phyloP scores from a whole-genome alignment of 2,888 invertebrate genomes.

The Standfussiana lucernea region DNA sequence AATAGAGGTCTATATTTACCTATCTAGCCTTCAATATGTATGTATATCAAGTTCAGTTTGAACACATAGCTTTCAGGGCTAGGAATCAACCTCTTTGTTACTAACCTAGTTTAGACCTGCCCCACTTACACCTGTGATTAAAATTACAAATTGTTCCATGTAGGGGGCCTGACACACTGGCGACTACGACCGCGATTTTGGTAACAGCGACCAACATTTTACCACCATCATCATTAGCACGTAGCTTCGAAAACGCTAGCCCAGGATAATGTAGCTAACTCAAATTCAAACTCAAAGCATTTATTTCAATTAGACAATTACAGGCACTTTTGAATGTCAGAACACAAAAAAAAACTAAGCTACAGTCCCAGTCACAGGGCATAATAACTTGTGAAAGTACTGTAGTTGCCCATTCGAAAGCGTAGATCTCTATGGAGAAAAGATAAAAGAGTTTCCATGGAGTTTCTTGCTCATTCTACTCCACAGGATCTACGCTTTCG shows the following conservation, averaged over 20 bases:
- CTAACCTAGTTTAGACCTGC: constrained; percentile 66
- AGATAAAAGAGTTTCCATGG: no score
- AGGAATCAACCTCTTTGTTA: constrained; percentile 59
- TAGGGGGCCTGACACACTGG: background rate
- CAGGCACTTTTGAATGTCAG: no score
- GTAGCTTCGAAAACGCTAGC: background rate
- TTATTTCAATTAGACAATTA: no score
- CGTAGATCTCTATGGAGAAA: no score
- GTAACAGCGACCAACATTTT: background rate
- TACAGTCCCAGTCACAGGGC: no score
- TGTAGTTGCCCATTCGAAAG: no score
- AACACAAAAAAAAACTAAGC: no score
- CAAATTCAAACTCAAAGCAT: no score
- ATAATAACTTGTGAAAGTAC: no score
- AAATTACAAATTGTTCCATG: constrained; percentile 71
- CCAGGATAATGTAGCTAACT: no score
- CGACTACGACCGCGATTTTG: background rate
- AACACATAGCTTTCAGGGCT: constrained; percentile 61
- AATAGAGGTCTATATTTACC: background rate
- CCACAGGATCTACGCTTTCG: no score
- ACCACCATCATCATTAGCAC: background rate
- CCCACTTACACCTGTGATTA: constrained; percentile 68
- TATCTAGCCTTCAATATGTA: constrained; percentile 16
- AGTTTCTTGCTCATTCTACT: no score
- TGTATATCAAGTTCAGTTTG: constrained; percentile 39